Percentiles rank a stretch among this genome's conserved stretches.
Evolutionary conservation across 1,140 invertebrate species (phyloP).

Genomic region (Pantala flavescens): DNA sequence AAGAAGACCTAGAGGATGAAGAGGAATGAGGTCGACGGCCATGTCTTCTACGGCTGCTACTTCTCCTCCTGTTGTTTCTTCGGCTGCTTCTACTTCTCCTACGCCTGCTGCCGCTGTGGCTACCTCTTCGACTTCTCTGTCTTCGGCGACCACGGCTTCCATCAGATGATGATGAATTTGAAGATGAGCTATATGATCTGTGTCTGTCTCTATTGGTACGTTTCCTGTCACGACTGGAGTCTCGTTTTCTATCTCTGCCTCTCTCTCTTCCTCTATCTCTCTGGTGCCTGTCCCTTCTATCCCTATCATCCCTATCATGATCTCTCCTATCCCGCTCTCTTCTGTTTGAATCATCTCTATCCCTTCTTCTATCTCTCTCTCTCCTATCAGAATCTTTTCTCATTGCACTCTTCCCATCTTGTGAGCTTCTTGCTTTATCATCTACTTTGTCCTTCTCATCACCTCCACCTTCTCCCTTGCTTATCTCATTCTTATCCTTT

Average conservation of each 20-base stretch:
- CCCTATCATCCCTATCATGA: conserved; percentile 7
- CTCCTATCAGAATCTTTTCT: conserved; percentile 12
- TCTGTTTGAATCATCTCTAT: not conserved
- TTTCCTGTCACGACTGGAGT: not conserved
- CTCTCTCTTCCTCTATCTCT: conserved; percentile 13
- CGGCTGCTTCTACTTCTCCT: conserved; percentile 12
- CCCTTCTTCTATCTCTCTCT: conserved; percentile 10
- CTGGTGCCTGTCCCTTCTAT: conserved; percentile 17
- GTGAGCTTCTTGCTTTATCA: not conserved
- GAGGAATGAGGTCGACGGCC: conserved; percentile 4
- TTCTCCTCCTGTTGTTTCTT: not conserved
- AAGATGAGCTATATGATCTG: not conserved
- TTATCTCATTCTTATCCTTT: not conserved
- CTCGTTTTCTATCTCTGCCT: not conserved
- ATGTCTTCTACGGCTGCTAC: conserved; percentile 4
- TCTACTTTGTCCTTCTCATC: not conserved
- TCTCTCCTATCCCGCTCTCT: not conserved
- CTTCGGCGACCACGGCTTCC: not conserved
- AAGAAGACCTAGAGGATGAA: conserved; percentile 6
- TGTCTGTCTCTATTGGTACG: conserved; percentile 13
- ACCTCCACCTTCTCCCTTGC: not conserved
- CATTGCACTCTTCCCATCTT: not conserved
- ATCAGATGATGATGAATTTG: not conserved
- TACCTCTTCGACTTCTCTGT: conserved; percentile 17
- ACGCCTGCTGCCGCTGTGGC: conserved; percentile 20